Conservation (phyloP, 2,797 vertebrate genomes). For the Fundulus diaphanus region DNA sequence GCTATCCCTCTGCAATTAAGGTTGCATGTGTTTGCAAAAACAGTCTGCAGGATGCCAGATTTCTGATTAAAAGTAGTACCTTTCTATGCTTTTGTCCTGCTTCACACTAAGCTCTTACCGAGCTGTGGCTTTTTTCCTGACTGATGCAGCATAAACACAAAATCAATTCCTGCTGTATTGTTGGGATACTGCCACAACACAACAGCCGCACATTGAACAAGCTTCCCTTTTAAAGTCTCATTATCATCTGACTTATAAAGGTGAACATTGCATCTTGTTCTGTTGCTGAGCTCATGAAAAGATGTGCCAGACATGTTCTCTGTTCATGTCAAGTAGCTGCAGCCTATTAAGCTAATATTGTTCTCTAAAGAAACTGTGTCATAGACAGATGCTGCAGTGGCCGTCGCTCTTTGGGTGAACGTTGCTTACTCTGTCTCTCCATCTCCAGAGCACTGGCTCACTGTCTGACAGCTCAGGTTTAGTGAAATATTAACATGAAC, state of each 20-base stretch:
- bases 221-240: background rate
- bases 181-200: background rate
- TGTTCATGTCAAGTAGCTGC: background rate
- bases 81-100: background rate
- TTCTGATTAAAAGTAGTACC: background rate
- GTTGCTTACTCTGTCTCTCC: background rate
- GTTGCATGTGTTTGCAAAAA: no score
- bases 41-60: background rate
- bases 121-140: background rate
- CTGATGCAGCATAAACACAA: background rate
- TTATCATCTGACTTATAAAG: background rate
- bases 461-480: background rate
- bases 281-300: background rate
- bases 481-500: background rate
- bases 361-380: background rate
- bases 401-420: background rate
- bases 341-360: background rate
- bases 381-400: background rate
- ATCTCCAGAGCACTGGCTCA: background rate
- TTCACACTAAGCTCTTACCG: background rate
- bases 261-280: background rate
- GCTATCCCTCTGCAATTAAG: background rate
- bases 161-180: background rate
- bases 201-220: background rate
- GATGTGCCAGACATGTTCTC: background rate